Conservation (phyloP, 2,797 vertebrate genomes). For the Girardinus metallicus region DNA sequence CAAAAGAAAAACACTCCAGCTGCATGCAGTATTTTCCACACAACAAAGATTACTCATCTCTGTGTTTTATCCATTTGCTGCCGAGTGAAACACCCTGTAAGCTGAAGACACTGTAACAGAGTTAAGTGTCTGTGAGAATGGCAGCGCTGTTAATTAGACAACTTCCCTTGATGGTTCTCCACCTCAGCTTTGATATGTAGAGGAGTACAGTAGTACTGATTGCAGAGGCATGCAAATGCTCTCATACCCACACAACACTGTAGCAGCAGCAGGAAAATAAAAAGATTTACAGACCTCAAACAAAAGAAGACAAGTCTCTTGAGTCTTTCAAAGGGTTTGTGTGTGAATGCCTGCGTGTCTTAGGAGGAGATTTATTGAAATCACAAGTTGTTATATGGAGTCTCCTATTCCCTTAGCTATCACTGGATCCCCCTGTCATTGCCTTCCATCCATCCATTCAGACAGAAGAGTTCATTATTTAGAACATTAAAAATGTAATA, state of each 20-base stretch:
- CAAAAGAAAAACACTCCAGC: slow-evolving; percentile 51
- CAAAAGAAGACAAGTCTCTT: slow-evolving; percentile 56
- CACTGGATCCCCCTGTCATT: slow-evolving; percentile 51
- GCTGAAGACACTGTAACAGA: slow-evolving; percentile 42
- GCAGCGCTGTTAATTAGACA: slow-evolving; percentile 60
- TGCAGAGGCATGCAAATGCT: slow-evolving; percentile 23
- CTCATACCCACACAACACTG: slow-evolving; percentile 14
- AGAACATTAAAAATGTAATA: slow-evolving; percentile 43
- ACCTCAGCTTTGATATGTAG: slow-evolving; percentile 57
- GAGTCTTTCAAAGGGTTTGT: slow-evolving; percentile 61
- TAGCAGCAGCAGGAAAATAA: slow-evolving; percentile 37
- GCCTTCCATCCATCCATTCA: slow-evolving; percentile 41
- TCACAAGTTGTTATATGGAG: slow-evolving; percentile 43
- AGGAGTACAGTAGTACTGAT: slow-evolving; percentile 60
- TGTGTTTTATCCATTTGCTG: slow-evolving; percentile 41
- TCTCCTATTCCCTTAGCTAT: slow-evolving; percentile 26
- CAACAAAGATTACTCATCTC: slow-evolving; percentile 27
- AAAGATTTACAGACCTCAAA: slow-evolving; percentile 42
- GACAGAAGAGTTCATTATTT: slow-evolving; percentile 27
- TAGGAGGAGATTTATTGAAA: slow-evolving; percentile 35
- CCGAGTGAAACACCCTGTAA: slow-evolving; percentile 38
- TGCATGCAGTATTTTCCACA: slow-evolving; percentile 36
- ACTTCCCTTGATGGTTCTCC: slow-evolving; percentile 57
- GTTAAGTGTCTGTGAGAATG: slow-evolving; percentile 49
- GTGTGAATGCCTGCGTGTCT: slow-evolving; percentile 25